Percentiles rank a stretch among this genome's conserved stretches.
These are phyloP conservation scores for Hyalella azteca DNA, from an alignment of 2,888 invertebrate species.

Conservation along the genomic window DNA sequence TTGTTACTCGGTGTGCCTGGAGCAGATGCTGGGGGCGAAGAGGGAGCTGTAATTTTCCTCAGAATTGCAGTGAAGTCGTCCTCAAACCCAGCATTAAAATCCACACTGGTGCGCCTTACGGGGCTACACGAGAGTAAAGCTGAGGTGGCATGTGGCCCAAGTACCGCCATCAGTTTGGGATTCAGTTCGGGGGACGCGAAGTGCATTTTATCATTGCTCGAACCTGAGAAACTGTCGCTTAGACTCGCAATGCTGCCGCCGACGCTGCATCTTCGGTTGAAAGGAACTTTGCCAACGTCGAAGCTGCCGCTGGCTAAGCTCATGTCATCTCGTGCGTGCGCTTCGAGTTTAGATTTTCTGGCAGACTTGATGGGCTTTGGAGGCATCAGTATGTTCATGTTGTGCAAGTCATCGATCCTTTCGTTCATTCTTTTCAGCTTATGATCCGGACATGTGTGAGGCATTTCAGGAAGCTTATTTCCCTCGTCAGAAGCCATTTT, in stretches of 20 bases:
- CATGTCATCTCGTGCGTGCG: neutral
- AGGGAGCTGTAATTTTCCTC: constrained; percentile 26
- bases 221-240: neutral
- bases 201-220: neutral
- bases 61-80: constrained; percentile 21
- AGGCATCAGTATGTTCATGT: constrained; percentile 13
- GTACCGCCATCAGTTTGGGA: constrained; percentile 25
- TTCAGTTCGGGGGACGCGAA: neutral
- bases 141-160: constrained; percentile 36
- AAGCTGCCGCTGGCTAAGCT: neutral
- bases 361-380: neutral
- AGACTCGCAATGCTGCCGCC: neutral
- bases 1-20: neutral
- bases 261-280: neutral
- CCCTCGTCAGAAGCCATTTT: neutral
- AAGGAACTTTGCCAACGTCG: too few species aligned
- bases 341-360: neutral
- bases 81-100: neutral
- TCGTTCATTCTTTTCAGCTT: constrained; percentile 16
- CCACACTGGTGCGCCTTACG: constrained; percentile 8
- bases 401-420: constrained; percentile 15
- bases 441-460: neutral
- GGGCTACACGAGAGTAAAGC: constrained; percentile 9
- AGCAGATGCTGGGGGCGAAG: constrained; percentile 23
- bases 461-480: neutral